Percentiles rank a stretch among this genome's conserved stretches.
These are phyloP conservation scores for Stenchaetothrips biformis DNA, from an alignment of 2,888 invertebrate species.

Conservation along the genomic window DNA sequence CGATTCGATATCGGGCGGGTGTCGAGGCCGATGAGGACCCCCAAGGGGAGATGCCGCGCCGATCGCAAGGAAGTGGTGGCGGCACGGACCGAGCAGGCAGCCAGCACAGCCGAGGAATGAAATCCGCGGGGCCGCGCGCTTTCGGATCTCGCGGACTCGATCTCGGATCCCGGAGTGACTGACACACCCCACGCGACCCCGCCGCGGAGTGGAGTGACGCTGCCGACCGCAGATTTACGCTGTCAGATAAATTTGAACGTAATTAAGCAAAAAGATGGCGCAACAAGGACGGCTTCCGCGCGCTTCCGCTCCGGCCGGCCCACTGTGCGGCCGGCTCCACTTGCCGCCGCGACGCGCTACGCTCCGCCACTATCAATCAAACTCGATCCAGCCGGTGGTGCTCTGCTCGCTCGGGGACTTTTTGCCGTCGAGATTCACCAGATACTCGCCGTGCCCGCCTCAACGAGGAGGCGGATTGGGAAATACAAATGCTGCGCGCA, in stretches of 20 bases:
- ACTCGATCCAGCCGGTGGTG: constrained; percentile 29
- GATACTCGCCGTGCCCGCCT: constrained; percentile 32
- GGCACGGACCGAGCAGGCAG: too few relatives aligned
- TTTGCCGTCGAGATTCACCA: constrained; percentile 37
- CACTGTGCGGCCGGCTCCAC: constrained; percentile 36
- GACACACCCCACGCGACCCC: neutral
- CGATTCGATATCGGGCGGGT: too few relatives aligned
- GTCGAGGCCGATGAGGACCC: too few relatives aligned
- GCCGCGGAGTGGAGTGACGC: neutral
- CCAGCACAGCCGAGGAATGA: neutral
- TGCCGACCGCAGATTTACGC: constrained; percentile 2
- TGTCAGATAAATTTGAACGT: constrained; percentile 21
- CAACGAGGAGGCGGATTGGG: neutral
- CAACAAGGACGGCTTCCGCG: constrained; percentile 11
- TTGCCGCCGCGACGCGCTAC: constrained; percentile 33
- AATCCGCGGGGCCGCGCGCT: neutral
- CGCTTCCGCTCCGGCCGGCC: neutral
- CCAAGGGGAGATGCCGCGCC: too few relatives aligned
- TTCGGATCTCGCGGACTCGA: neutral
- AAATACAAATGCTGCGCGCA: neutral
- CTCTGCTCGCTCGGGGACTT: constrained; percentile 33
- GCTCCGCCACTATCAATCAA: constrained; percentile 30
- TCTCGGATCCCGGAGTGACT: neutral
- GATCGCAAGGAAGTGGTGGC: too few relatives aligned
- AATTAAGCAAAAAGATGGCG: constrained; percentile 23